Percentiles rank a stretch among this genome's conserved stretches.
phyloP scores from a whole-genome alignment of 2,113 vertebrate genomes.

The Xiphophorus couchianus region DNA sequence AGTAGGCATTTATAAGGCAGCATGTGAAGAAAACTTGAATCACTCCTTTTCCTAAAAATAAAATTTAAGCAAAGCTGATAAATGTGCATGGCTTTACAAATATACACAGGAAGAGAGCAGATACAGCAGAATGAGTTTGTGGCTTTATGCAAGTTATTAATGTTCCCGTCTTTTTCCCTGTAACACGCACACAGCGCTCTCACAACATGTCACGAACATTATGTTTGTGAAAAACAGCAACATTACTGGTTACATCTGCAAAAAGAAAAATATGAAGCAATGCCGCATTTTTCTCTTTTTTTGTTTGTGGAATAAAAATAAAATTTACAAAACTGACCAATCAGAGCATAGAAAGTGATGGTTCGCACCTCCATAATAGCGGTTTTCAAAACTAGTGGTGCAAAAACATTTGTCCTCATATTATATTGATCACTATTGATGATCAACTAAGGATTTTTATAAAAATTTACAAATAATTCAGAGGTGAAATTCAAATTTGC shows the following conservation, averaged over 20 bases:
- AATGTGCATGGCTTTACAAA: slow-evolving; percentile 11
- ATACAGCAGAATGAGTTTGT: not conserved
- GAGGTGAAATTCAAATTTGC: too few relatives aligned
- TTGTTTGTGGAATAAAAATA: too few relatives aligned
- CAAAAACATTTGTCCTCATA: too few relatives aligned
- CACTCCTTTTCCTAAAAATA: not conserved
- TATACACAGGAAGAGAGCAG: not conserved
- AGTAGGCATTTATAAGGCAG: slow-evolving; percentile 17
- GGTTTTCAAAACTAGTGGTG: too few relatives aligned
- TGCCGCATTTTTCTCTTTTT: too few relatives aligned
- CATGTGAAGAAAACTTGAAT: slow-evolving; percentile 35
- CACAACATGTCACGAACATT: too few relatives aligned
- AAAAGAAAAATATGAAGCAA: not conserved
- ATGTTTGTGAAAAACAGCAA: not conserved
- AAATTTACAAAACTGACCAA: too few relatives aligned
- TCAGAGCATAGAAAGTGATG: too few relatives aligned
- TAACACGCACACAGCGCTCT: not conserved
- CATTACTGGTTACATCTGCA: not conserved
- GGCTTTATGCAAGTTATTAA: not conserved
- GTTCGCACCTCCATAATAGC: too few relatives aligned
- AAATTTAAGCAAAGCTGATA: slow-evolving; percentile 3
- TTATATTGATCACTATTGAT: too few relatives aligned
- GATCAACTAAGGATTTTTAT: too few relatives aligned
- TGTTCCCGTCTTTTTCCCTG: not conserved
- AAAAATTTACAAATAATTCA: too few relatives aligned